Evolutionary conservation across 2,113 vertebrate genomes (phyloP).

Genomic region (Eptesicus fuscus): DNA sequence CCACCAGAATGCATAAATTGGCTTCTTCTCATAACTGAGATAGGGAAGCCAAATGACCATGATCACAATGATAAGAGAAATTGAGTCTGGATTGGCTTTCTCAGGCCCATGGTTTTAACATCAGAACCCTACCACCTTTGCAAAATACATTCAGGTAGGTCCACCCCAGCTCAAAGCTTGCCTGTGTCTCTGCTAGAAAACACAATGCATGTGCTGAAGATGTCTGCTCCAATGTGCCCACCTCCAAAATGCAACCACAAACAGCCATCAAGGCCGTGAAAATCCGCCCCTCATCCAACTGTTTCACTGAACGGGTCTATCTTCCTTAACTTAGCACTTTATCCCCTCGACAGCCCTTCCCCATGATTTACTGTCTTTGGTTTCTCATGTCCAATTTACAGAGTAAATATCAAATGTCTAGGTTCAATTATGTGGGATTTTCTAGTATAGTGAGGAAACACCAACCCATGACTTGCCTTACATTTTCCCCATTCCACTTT

Average conservation of each 20-base stretch:
- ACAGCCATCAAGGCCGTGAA: neutral
- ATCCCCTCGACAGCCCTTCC: neutral
- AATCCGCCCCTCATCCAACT: fast-evolving
- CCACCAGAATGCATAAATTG: neutral
- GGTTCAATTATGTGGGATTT: constrained; percentile 47
- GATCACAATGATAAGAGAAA: neutral
- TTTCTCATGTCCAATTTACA: constrained; percentile 50
- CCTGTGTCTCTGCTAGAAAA: neutral
- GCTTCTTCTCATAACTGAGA: neutral
- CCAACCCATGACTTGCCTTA: neutral
- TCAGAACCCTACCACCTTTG: neutral
- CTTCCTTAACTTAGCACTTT: neutral
- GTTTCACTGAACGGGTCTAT: neutral
- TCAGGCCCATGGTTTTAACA: neutral
- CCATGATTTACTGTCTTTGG: neutral
- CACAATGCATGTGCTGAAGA: fast-evolving
- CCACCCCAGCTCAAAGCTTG: neutral
- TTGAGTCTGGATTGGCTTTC: fast-evolving
- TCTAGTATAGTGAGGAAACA: constrained; percentile 18
- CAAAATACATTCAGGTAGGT: neutral
- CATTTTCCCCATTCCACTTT: constrained; percentile 2
- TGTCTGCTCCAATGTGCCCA: fast-evolving
- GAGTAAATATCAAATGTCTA: constrained; percentile 45
- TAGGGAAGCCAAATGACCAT: neutral
- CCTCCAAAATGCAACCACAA: neutral